Base-by-base conservation (phyloP, 2,888 invertebrate species). In the Lypha dubia region DNA sequence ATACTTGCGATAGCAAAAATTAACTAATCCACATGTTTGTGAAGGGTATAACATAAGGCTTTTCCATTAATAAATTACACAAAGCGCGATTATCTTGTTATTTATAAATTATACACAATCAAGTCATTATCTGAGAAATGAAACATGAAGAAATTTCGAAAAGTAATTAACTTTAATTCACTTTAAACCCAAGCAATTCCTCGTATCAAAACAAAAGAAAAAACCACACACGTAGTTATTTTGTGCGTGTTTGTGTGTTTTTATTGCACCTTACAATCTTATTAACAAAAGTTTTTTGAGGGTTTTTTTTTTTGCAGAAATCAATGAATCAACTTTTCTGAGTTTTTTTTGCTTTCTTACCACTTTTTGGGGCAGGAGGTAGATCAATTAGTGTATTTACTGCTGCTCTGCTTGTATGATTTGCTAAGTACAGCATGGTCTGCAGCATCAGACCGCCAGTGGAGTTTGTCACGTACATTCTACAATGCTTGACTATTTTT, bases 381-480 rank as follows among this genome's bases (percentile, higher is more conserved):
- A 91, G 86, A 87, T 91, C 90, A 74, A 91, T 89, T 73, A 92
- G 83, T 15, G 91, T 89, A 81, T 91, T 91, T 68, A 90, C 89
- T 22, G 91, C 89, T 7, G 90, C 90, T 51, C 91, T 87, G 86
- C 90, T 91, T 24, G 92, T 91, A 76, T 92, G 91, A 88, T 92
- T 92, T 17, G 92, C 92, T 88, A 92, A 88, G 86, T 91, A 92
- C 73, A 92, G 88, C 91, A 92, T 92, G 44, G 92, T 92, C 87
- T 92, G 92, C 84, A 92, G 89, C 90, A 92, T 90, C 70, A 92
- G 87, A 87, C 92, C 91, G 84, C 91, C 90, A 5, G 92, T 92
- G n/a, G 90, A 88, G 81, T 92, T 92, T 67, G 90, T 88, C 79
- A 92, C 89, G 85, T 90, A 90, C 91, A 91, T 92, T 60, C 44